Evolutionary conservation across 2,113 vertebrate species (phyloP).

Genomic region (Rhea americana): DNA sequence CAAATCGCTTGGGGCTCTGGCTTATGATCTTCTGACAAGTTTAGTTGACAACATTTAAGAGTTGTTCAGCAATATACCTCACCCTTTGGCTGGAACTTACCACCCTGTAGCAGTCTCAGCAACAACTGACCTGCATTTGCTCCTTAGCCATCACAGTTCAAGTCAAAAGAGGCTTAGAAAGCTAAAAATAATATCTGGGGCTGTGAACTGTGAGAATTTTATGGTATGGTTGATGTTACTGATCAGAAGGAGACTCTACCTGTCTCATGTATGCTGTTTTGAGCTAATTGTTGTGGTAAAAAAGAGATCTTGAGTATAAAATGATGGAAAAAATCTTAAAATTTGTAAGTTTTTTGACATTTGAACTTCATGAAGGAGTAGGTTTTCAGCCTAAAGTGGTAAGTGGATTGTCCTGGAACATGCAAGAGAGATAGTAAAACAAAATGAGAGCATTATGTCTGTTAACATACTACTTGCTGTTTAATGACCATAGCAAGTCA

Average conservation of each 20-base stretch:
- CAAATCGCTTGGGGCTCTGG: slow-evolving; percentile 56
- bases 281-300: background rate
- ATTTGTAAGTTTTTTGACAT: background rate
- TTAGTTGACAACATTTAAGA: slow-evolving; percentile 53
- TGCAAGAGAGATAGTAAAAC: background rate
- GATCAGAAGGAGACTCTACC: background rate
- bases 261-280: background rate
- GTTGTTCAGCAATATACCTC: background rate
- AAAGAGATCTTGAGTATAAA: background rate
- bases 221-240: background rate
- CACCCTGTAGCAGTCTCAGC: background rate
- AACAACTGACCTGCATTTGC: slow-evolving; percentile 41
- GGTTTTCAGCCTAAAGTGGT: background rate
- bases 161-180: background rate
- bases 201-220: background rate
- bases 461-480: background rate
- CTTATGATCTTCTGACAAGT: slow-evolving; percentile 56
- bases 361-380: background rate
- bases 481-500: background rate
- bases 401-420: background rate
- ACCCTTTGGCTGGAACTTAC: slow-evolving; percentile 4
- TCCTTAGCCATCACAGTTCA: background rate
- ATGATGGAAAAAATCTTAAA: fast-evolving
- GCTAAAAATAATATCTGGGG: background rate
- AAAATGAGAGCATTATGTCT: background rate